Evolutionary conservation across 2,797 vertebrate genomes (phyloP).

Genomic region (Galaxias olidus): DNA sequence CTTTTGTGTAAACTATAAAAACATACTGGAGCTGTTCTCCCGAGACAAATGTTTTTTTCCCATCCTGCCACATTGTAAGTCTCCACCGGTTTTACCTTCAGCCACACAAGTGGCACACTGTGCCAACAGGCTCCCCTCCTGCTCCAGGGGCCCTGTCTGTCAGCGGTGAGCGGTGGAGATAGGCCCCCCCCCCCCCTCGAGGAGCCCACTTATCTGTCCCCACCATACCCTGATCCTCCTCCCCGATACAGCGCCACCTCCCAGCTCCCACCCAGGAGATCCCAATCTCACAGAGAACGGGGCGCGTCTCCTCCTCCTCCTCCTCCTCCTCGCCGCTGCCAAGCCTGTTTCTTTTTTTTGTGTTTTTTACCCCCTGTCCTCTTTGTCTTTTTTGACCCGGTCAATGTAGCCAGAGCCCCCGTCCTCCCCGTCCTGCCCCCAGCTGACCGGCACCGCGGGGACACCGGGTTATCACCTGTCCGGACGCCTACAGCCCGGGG

Average conservation of each 20-base stretch:
- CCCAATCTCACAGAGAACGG: no score
- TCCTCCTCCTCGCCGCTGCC: not conserved
- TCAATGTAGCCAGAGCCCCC: conserved; percentile 27
- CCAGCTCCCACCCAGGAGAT: conserved; percentile 22
- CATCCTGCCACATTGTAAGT: no score
- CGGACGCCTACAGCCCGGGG: not conserved
- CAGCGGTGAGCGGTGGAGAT: conserved; percentile 29
- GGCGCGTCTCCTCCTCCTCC: not conserved
- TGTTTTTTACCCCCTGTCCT: conserved; percentile 2
- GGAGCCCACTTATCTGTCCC: conserved; percentile 53
- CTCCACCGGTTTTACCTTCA: not conserved
- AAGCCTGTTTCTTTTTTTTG: no score
- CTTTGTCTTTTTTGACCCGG: conserved; percentile 33
- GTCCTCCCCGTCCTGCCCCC: not conserved
- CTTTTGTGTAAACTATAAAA: no score
- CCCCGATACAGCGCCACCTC: conserved; percentile 23
- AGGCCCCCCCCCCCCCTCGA: conserved; percentile 36
- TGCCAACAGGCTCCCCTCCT: conserved; percentile 3
- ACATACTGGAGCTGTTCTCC: not conserved
- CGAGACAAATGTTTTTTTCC: no score
- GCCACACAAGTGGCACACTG: conserved; percentile 8
- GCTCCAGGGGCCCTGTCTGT: conserved; percentile 21
- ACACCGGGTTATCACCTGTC: no score
- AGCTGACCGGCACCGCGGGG: not conserved
- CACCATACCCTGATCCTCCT: conserved; percentile 48